phyloP scores from a whole-genome alignment of 2,888 invertebrate genomes.

The Conomelus anceps region DNA sequence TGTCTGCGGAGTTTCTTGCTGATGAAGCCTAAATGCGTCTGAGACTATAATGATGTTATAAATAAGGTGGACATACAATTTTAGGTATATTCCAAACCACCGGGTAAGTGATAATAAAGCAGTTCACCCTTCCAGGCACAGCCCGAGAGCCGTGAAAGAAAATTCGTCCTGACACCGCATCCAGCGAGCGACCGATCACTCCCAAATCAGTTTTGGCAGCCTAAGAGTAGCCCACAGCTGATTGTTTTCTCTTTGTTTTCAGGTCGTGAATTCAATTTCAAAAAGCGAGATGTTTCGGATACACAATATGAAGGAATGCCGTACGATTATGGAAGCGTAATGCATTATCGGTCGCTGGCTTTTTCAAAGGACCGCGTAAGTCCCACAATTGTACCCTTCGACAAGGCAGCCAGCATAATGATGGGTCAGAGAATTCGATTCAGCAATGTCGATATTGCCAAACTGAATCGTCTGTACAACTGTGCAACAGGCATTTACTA shows the following conservation, averaged over 20 bases:
- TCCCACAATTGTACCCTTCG: conserved; percentile 43
- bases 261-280: conserved; percentile 37
- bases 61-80: too few species aligned
- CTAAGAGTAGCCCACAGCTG: too few species aligned
- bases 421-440: conserved; percentile 41
- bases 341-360: conserved; percentile 45
- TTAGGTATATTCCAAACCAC: too few species aligned
- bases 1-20: too few species aligned
- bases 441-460: conserved; percentile 38
- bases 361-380: conserved; percentile 45
- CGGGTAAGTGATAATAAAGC: too few species aligned
- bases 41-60: too few species aligned
- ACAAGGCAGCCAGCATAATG: conserved; percentile 33
- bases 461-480: conserved; percentile 38
- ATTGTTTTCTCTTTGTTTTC: conserved; percentile 18
- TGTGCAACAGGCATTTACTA: conserved; percentile 29
- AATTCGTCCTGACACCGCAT: neutral
- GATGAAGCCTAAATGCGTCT: too few species aligned
- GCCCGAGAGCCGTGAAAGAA: too few species aligned
- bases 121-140: neutral
- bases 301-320: conserved; percentile 34
- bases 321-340: conserved; percentile 38
- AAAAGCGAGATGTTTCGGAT: conserved; percentile 32
- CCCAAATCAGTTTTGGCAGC: too few species aligned
- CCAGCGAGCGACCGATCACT: neutral